A percentile compares a stretch with the other conserved stretches of the same genome.
These are phyloP conservation scores for Drosophila borborema DNA, from an alignment of 2,888 invertebrate species.

Conservation along the genomic window DNA sequence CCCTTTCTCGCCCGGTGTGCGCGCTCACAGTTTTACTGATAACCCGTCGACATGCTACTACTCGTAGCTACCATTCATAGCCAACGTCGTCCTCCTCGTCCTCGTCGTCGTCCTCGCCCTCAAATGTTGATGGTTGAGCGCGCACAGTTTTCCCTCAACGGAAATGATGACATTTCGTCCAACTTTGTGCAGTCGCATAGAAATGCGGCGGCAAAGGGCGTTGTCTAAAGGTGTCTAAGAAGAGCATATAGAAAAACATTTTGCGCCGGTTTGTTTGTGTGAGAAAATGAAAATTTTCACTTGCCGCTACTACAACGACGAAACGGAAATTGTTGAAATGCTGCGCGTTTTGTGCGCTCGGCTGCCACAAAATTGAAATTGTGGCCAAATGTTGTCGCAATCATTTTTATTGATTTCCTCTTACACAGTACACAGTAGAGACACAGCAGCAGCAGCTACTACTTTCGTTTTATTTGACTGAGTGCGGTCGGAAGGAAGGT, in stretches of 20 bases:
- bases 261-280: constrained; percentile 46
- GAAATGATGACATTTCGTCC: constrained; percentile 83
- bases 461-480: constrained; percentile 46
- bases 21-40: constrained; percentile 42
- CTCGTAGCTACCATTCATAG: constrained; percentile 12
- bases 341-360: constrained; percentile 33
- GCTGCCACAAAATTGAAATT: constrained; percentile 72
- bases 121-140: constrained; percentile 59
- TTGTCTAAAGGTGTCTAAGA: constrained; percentile 61
- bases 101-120: neutral
- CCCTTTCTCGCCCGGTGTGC: constrained; percentile 60
- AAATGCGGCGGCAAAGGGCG: constrained; percentile 59
- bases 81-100: constrained; percentile 4
- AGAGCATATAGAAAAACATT: constrained; percentile 53
- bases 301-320: constrained; percentile 22
- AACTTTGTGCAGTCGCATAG: constrained; percentile 78
- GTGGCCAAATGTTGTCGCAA: constrained; percentile 74
- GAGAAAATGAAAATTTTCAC: constrained; percentile 72
- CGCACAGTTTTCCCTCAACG: constrained; percentile 66
- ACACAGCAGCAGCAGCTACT: neutral
- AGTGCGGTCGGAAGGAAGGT: constrained; percentile 71
- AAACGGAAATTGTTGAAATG: constrained; percentile 74
- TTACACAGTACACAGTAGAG: constrained; percentile 33
- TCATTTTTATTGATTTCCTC: constrained; percentile 78
- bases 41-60: constrained; percentile 36